Evolutionary conservation across 2,113 vertebrate genomes (phyloP).

Genomic region (Eulemur macaco): DNA sequence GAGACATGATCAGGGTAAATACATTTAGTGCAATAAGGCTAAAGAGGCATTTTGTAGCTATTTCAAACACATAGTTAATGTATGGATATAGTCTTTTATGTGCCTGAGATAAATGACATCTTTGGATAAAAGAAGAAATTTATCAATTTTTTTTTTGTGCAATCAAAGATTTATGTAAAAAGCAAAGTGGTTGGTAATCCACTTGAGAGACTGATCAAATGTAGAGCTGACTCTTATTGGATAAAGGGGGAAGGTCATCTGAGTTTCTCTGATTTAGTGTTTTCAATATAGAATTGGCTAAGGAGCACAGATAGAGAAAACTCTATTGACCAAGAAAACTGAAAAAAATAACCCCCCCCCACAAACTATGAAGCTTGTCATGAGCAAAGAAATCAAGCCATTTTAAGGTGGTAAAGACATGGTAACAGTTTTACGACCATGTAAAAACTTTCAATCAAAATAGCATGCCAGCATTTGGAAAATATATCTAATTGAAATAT

Average conservation of each 20-base stretch:
- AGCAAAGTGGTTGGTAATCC: background rate
- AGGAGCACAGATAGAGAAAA: background rate
- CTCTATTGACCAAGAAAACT: background rate
- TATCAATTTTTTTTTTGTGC: background rate
- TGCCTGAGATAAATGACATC: background rate
- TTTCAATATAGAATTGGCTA: background rate
- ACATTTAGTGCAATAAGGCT: background rate
- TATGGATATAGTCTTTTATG: background rate
- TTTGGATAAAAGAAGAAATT: background rate
- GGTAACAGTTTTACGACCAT: background rate
- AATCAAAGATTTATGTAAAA: background rate
- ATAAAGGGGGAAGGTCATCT: background rate
- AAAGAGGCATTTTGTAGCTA: background rate
- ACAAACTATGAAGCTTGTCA: background rate
- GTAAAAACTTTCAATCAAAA: background rate
- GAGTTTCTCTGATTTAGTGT: background rate
- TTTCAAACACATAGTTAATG: background rate
- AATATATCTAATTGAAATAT: background rate
- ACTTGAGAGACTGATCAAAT: background rate
- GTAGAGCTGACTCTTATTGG: background rate
- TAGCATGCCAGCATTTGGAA: background rate
- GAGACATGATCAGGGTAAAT: background rate
- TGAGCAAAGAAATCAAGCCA: background rate
- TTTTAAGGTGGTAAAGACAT: background rate
- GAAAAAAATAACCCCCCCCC: background rate